A percentile compares a stretch with the other conserved stretches of the same genome.
These are phyloP conservation scores for Cataglyphis albicans DNA, from an alignment of 2,888 invertebrate genomes.

Conservation along the genomic window DNA sequence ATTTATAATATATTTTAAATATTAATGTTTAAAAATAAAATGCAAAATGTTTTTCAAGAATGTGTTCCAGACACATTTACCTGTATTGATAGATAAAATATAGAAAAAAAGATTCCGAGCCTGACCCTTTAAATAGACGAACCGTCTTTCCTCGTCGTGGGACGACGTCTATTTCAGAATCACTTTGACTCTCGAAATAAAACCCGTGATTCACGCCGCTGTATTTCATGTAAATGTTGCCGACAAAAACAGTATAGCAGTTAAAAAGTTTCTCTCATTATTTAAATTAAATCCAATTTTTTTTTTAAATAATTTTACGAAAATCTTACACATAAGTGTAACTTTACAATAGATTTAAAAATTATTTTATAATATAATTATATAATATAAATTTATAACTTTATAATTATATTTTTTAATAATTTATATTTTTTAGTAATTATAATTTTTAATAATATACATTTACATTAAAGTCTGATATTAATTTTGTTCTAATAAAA, in stretches of 20 bases:
- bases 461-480: background rate
- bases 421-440: background rate
- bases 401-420: background rate
- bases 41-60: background rate
- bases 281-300: background rate
- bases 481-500: background rate
- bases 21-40: slow-evolving; percentile 3
- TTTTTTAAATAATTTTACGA: background rate
- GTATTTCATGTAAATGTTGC: slow-evolving; percentile 73
- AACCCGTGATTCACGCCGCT: slow-evolving; percentile 76
- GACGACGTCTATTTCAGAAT: slow-evolving; percentile 78
- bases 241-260: slow-evolving; percentile 39
- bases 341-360: background rate
- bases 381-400: background rate
- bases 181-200: slow-evolving; percentile 77
- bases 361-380: background rate
- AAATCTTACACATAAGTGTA: background rate
- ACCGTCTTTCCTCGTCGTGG: slow-evolving; percentile 73
- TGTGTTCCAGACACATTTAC: background rate
- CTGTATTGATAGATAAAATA: background rate
- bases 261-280: background rate
- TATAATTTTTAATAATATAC: no score
- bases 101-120: slow-evolving; percentile 13
- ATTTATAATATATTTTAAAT: slow-evolving; percentile 6
- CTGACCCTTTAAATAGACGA: slow-evolving; percentile 77